A percentile compares a stretch with the other conserved stretches of the same genome.
phyloP scores from a whole-genome alignment of 2,888 invertebrate genomes.

The Microplitis manilae region DNA sequence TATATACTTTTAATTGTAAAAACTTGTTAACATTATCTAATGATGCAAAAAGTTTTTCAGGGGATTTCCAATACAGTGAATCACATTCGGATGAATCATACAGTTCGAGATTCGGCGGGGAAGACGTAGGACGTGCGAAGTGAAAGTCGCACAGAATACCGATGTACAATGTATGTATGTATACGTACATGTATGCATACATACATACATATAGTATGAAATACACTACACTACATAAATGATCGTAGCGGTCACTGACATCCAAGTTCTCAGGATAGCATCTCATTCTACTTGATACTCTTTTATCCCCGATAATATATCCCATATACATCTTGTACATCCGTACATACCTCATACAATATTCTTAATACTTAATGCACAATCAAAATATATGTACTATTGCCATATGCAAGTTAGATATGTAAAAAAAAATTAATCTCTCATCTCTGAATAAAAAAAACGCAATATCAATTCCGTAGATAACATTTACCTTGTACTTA shows the following conservation, averaged over 20 bases:
- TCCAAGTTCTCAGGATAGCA: conserved; percentile 41
- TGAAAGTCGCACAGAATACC: conserved; percentile 43
- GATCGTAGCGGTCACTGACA: conserved; percentile 58
- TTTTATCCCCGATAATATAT: conserved; percentile 13
- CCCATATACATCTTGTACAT: neutral
- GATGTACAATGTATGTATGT: conserved; percentile 34
- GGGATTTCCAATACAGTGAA: conserved; percentile 51
- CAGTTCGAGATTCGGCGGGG: conserved; percentile 15
- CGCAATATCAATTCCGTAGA: neutral
- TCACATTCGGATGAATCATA: conserved; percentile 50
- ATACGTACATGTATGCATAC: conserved; percentile 35
- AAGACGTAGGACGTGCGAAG: conserved; percentile 37
- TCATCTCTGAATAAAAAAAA: neutral
- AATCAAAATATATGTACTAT: neutral
- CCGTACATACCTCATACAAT: neutral
- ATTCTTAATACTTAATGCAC: neutral
- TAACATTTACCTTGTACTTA: too few species aligned
- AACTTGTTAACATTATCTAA: conserved; percentile 29
- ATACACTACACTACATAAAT: conserved; percentile 6
- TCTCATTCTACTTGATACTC: conserved; percentile 14
- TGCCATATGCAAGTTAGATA: neutral
- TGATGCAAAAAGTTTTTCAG: conserved; percentile 42
- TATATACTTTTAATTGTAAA: neutral
- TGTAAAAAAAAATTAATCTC: too few species aligned
- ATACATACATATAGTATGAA: conserved; percentile 17